Evolutionary conservation across 2,888 invertebrate species (phyloP).

Genomic region (Hydraecia micacea): DNA sequence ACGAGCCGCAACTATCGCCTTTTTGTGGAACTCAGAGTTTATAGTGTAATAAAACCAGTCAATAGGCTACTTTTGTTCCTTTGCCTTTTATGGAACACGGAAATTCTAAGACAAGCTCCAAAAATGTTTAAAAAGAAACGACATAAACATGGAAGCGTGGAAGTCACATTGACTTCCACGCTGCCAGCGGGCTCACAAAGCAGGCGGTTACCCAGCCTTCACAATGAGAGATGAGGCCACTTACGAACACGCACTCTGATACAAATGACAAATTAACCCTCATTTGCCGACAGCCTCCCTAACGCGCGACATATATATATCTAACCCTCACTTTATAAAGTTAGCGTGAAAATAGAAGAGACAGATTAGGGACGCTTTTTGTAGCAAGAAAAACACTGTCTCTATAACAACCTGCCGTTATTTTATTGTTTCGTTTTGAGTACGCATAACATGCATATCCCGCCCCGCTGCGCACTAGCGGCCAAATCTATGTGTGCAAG

Average conservation of each 20-base stretch:
- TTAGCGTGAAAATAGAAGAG: constrained; percentile 8
- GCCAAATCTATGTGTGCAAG: background rate
- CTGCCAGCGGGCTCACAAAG: constrained; percentile 3
- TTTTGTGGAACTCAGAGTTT: background rate
- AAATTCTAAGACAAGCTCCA: background rate
- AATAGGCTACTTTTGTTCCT: background rate
- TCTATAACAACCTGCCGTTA: too few relatives aligned
- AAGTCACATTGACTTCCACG: too few relatives aligned
- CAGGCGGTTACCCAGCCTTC: background rate
- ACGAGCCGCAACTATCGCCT: background rate
- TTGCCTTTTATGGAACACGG: background rate
- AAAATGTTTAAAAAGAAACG: background rate
- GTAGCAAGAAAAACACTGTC: background rate
- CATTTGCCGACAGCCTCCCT: constrained; percentile 26
- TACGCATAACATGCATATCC: too few relatives aligned
- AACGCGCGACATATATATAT: constrained; percentile 31
- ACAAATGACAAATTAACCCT: constrained; percentile 46
- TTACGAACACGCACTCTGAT: constrained; percentile 32
- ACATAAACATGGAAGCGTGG: too few relatives aligned
- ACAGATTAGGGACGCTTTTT: background rate
- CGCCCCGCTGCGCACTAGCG: too few relatives aligned
- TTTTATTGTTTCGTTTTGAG: background rate
- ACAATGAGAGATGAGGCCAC: constrained; percentile 41
- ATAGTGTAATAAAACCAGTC: background rate
- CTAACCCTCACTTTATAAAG: constrained; percentile 32